Evolutionary conservation across 2,888 invertebrate species (phyloP), one percentile per base, ranked within the genome.

Genomic region (Saturnia japonica): DNA sequence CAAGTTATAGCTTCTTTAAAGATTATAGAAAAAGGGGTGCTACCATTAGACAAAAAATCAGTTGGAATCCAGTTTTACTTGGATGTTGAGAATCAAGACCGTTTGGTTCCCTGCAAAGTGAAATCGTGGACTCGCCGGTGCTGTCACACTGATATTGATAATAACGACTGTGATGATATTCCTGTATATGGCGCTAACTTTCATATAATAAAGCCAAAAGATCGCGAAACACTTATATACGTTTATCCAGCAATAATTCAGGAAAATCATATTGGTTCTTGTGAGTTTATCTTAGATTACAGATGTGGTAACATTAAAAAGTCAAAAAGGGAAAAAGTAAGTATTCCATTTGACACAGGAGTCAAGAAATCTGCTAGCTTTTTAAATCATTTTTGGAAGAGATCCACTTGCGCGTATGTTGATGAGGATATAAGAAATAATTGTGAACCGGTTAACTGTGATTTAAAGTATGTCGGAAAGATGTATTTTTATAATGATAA

Each of bases 1-100:
- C 42, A 62, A 67, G 68, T 43, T 57, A 34, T 82, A 34, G 77
- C 80, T 28, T 72, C 71, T 28, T 76, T 92, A 70, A 80, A 75
- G 62, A 78, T 93, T 45, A 68, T 87, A 70, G 88, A 91, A 69
- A 87, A 84, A 81, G 92, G 92, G n/a, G 70, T 90, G 34, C 76
- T 84, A 67, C 87, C 90, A 7, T 69, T 91, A 34, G 80, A 85
- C 43, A 82, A 74, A 45, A 78, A 86, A 51, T 88, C 91, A 1
- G 76, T 91, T 16, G 92, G 85, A 2, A 81, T 92, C 68, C 87
- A 87, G 72, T 88, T 93, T 74, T 92, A 79, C 72, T 73, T 92
- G 42, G 87, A 90, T 42, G 68, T 91, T 45, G 86, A 85, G 74
- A 91, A 91, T 72, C 76, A 76, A 67, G 81, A 88, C 71, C 80